Evolutionary conservation across 1,140 invertebrate genomes (phyloP).

Genomic region (Diprion similis): DNA sequence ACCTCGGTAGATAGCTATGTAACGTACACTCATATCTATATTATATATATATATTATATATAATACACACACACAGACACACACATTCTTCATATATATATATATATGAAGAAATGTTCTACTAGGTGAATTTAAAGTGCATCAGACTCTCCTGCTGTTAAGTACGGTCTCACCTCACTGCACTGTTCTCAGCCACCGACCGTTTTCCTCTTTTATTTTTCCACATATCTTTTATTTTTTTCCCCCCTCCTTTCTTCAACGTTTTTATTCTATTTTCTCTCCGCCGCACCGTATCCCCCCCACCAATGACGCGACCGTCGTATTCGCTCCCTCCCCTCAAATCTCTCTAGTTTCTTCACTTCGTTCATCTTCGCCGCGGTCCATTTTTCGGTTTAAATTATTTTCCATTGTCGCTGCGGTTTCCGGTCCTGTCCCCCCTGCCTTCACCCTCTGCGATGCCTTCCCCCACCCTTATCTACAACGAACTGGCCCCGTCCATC

Average conservation of each 20-base stretch:
- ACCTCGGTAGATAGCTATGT: too few relatives aligned
- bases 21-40: too few relatives aligned
- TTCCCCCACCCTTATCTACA: too few relatives aligned
- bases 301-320: too few relatives aligned
- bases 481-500: not conserved
- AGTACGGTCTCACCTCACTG: slow-evolving; percentile 6
- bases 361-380: slow-evolving; percentile 4
- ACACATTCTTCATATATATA: not conserved
- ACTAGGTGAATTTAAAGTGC: slow-evolving; percentile 1
- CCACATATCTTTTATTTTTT: not conserved
- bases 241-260: not conserved
- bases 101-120: not conserved
- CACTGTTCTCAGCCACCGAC: slow-evolving; percentile 1
- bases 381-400: slow-evolving; percentile 8
- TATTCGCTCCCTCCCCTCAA: too few relatives aligned
- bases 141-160: slow-evolving; percentile 7
- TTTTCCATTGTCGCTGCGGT: slow-evolving; percentile 7
- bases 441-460: too few relatives aligned
- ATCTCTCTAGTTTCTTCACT: not conserved
- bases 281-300: too few relatives aligned
- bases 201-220: slow-evolving; percentile 5
- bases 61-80: too few relatives aligned
- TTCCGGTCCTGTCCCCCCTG: not conserved
- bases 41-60: too few relatives aligned
- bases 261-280: too few relatives aligned